Percentiles rank a stretch among this genome's conserved stretches.
Evolutionary conservation across 2,113 vertebrate genomes (phyloP).

Genomic region (Tauraco erythrolophus): DNA sequence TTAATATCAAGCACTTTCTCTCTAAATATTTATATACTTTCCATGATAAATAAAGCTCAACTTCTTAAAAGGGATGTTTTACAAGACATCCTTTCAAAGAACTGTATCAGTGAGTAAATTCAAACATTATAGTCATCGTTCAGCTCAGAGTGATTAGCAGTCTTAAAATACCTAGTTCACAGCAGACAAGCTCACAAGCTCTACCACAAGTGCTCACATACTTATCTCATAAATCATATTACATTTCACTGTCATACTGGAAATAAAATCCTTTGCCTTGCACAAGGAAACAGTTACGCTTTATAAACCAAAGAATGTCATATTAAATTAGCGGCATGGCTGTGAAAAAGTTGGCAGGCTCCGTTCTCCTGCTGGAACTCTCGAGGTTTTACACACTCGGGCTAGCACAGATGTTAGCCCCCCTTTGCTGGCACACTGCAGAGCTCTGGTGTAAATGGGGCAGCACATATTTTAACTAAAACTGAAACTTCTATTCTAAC

Average conservation of each 20-base stretch:
- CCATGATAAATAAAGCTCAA: background rate
- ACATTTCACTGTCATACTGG: background rate
- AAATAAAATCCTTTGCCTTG: background rate
- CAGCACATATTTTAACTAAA: background rate
- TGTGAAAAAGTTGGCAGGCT: background rate
- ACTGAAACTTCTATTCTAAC: no score
- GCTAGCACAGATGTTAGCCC: background rate
- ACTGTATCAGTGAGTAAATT: background rate
- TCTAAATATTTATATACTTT: background rate
- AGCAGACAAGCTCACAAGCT: background rate
- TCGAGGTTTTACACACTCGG: background rate
- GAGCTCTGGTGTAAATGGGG: background rate
- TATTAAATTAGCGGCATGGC: background rate
- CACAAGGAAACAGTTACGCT: background rate
- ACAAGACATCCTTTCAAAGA: background rate
- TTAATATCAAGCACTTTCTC: background rate
- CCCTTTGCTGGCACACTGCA: rapidly evolving
- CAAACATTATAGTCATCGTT: background rate
- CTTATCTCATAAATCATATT: background rate
- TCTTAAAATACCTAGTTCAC: background rate
- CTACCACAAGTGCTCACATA: background rate
- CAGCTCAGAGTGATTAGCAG: background rate
- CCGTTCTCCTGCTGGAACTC: background rate
- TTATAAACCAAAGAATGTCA: background rate
- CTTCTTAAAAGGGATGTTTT: background rate